Conservation (phyloP, 2,113 vertebrate genomes). For the Thryonomys swinderianus region DNA sequence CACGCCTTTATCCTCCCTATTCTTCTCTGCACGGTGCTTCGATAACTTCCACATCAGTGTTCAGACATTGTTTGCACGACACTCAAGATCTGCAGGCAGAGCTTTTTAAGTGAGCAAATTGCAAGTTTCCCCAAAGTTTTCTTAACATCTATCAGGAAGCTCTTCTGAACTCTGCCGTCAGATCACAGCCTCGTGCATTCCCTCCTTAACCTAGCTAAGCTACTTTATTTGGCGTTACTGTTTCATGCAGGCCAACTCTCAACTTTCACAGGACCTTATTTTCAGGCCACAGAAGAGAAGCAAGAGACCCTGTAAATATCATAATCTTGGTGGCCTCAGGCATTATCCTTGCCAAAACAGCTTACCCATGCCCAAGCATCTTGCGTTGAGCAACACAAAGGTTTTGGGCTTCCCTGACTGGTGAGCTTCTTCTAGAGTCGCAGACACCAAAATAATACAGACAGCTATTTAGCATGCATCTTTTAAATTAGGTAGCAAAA, state of each 20-base stretch:
- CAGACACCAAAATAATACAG: neutral
- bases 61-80: neutral
- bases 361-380: neutral
- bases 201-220: conserved; percentile 46
- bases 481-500: neutral
- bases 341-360: neutral
- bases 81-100: neutral
- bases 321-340: conserved; percentile 60
- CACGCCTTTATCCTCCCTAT: neutral
- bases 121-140: neutral
- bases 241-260: conserved; percentile 27
- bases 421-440: neutral
- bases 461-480: neutral
- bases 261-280: conserved; percentile 22
- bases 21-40: neutral
- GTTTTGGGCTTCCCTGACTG: neutral
- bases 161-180: neutral
- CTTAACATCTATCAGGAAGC: conserved; percentile 28
- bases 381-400: neutral
- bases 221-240: conserved; percentile 43
- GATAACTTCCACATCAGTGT: neutral
- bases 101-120: neutral
- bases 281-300: neutral
- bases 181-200: neutral
- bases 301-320: conserved; percentile 67